Evolutionary conservation across 2,797 vertebrate species (phyloP), one percentile per base, ranked within the genome.

Genomic region (Lagocephalus sceleratus): DNA sequence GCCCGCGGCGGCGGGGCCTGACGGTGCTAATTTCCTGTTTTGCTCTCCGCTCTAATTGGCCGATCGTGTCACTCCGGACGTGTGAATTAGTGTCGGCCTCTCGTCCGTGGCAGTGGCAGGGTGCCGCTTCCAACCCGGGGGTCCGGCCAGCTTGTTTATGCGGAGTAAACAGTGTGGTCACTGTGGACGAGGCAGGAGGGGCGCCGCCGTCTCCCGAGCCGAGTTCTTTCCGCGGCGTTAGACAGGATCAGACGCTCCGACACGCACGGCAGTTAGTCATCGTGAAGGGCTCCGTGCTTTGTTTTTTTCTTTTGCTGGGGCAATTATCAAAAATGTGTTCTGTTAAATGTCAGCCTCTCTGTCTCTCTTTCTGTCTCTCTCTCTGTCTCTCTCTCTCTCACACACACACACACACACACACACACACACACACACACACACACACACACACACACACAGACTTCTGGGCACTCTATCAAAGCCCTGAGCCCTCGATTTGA

Each of bases 141-240:
- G 84, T 77, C 66, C 58, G 55, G 68, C 57, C 25, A 35, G 72
- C 80, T 76, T 88, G 88, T 90, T 89, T 87, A 85, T 81, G 79
- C 58, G 79, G 76, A 77, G 88, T 85, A 88, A 89, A 90, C 86
- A 89, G 80, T 87, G 88, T 87, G 88, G 88, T 89, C 74, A 56
- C 73, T 87, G 84, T 86, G 82, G 84, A 87, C 54, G 35, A 55
- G 71, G 62, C 47, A 14, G 84, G 73, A 79, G 85, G 79, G 82
- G 78, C 58, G 20, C 1, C 11, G 58, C 59, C 44, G 60, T 54
- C 39, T 68, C 32, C 32, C 10, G 59, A 62, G 65, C 62, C 39
- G 47, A 51, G 69, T 67, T 67, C 75, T 54, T 73, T 73, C 70
- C 67, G 67, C 54, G 68, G 60, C 19, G 42, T 45, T 44, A 64